Evolutionary conservation across 2,797 vertebrate genomes (phyloP).

Genomic region (Bradypodion pumilum): DNA sequence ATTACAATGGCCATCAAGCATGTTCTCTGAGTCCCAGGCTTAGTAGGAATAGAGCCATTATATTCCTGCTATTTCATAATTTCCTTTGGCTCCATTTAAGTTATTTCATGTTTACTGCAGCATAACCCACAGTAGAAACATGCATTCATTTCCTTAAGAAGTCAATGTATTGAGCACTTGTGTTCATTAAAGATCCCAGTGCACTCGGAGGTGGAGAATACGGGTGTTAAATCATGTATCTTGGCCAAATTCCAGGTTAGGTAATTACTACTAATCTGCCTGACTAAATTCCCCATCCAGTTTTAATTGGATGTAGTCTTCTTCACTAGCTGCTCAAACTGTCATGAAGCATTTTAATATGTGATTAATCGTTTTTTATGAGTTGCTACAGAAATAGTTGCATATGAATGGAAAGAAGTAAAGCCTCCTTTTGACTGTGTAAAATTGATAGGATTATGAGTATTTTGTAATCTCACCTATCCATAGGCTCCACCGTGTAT

Average conservation of each 20-base stretch:
- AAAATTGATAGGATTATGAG: background rate
- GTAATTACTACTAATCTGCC: constrained; percentile 74
- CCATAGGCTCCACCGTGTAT: background rate
- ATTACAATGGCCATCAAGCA: too few species aligned
- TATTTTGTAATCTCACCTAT: background rate
- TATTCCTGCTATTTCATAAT: background rate
- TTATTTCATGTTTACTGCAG: constrained; percentile 38
- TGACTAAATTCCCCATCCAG: constrained; percentile 72
- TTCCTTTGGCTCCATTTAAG: constrained; percentile 17
- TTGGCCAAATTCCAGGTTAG: constrained; percentile 67
- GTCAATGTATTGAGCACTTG: constrained; percentile 55
- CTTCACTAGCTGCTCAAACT: constrained; percentile 66
- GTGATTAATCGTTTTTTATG: constrained; percentile 68
- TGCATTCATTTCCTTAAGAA: constrained; percentile 28
- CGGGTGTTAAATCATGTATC: constrained; percentile 70
- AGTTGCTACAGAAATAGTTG: constrained; percentile 43
- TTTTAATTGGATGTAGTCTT: constrained; percentile 74
- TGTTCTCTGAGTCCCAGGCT: too few species aligned
- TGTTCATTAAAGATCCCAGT: constrained; percentile 61
- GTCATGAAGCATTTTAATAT: constrained; percentile 69
- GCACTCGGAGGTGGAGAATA: constrained; percentile 52
- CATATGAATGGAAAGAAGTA: constrained; percentile 29
- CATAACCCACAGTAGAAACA: constrained; percentile 42
- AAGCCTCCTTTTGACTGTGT: constrained; percentile 19
- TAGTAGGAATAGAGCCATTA: too few species aligned